phyloP scores from a whole-genome alignment of 2,888 invertebrate genomes.

The Diarsia dahlii region DNA sequence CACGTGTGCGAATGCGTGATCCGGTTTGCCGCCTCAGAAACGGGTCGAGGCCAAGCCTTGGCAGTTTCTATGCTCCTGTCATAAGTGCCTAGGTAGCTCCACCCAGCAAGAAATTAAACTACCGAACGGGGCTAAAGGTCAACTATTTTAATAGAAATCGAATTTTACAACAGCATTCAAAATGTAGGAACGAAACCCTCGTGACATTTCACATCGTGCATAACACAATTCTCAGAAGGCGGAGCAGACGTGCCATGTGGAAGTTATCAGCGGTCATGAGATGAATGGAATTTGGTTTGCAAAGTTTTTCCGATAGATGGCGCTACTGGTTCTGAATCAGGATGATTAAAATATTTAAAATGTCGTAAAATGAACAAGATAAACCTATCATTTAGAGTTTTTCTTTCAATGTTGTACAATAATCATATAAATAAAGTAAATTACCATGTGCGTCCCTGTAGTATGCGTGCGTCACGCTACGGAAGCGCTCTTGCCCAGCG shows the following conservation, averaged over 20 bases:
- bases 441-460: conserved; percentile 98
- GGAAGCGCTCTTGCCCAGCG: conserved; percentile 98
- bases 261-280: conserved; percentile 33
- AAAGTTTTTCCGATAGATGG: conserved; percentile 66
- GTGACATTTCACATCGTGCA: conserved; percentile 11
- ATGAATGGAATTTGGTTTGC: not conserved
- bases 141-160: not conserved
- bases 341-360: not conserved
- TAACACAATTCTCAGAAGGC: conserved; percentile 44
- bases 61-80: conserved; percentile 36
- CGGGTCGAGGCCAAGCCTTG: conserved; percentile 74
- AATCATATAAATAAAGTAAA: not conserved
- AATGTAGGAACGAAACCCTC: not conserved
- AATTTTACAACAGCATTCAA: not conserved
- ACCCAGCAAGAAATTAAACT: not conserved
- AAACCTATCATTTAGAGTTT: not conserved
- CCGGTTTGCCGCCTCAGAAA: conserved; percentile 75
- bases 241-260: conserved; percentile 33
- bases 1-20: conserved; percentile 70
- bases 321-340: conserved; percentile 58
- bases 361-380: not conserved
- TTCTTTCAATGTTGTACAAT: not conserved
- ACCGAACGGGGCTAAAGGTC: not conserved
- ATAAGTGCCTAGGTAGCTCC: not conserved
- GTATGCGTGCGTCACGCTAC: conserved; percentile 98